A percentile compares a stretch with the other conserved stretches of the same genome.
phyloP scores from a whole-genome alignment of 1,140 invertebrate genomes.

The Diorhabda carinulata region DNA sequence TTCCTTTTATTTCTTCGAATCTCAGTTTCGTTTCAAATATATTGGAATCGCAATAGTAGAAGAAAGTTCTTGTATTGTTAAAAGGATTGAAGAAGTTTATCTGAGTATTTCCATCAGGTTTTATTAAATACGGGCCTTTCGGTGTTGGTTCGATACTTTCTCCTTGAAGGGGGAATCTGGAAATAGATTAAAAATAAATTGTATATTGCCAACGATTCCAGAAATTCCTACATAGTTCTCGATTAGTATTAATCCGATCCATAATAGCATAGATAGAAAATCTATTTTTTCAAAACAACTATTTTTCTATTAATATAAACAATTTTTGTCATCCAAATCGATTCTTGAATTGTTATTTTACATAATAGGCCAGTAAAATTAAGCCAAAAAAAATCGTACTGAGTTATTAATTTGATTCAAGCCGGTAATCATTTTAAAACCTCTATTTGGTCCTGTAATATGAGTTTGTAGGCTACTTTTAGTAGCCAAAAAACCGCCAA shows the following conservation, averaged over 20 bases:
- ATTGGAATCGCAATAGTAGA: constrained; percentile 25
- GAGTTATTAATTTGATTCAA: too few species aligned
- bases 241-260: constrained; percentile 1
- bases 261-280: constrained; percentile 11
- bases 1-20: constrained; percentile 21
- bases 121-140: constrained; percentile 34
- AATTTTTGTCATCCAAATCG: neutral
- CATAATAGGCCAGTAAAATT: neutral
- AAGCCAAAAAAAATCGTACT: neutral
- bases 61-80: constrained; percentile 25
- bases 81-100: constrained; percentile 36
- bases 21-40: constrained; percentile 27
- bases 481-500: too few species aligned
- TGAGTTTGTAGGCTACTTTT: too few species aligned
- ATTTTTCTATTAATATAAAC: neutral
- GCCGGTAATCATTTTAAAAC: too few species aligned
- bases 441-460: too few species aligned
- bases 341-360: neutral
- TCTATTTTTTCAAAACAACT: neutral
- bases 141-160: constrained; percentile 31
- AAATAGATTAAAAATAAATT: constrained; percentile 8
- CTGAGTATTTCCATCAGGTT: constrained; percentile 5
- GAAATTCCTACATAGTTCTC: neutral
- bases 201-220: neutral
- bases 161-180: constrained; percentile 34